phyloP scores from a whole-genome alignment of 2,797 vertebrate genomes.

The Eulemur coronatus region DNA sequence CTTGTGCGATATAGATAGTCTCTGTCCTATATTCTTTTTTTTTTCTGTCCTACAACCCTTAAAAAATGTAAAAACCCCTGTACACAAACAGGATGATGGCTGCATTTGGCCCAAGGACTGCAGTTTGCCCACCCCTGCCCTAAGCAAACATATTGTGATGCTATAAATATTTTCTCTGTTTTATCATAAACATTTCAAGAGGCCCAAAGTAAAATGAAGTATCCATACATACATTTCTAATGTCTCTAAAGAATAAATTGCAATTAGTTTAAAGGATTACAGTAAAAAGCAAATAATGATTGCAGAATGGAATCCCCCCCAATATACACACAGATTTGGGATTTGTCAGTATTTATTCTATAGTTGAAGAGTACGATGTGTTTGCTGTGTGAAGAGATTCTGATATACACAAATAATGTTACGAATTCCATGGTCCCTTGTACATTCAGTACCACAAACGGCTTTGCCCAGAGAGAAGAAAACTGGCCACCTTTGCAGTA shows the following conservation, averaged over 20 bases:
- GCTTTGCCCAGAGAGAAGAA: not conserved
- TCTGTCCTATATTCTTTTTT: not conserved
- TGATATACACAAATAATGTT: not conserved
- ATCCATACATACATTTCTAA: not conserved
- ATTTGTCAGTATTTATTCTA: not conserved
- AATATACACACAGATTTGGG: not conserved
- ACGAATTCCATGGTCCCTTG: not conserved
- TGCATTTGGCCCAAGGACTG: not conserved
- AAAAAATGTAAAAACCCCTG: not conserved
- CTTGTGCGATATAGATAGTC: not conserved
- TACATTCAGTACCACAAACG: not conserved
- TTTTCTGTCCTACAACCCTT: not conserved
- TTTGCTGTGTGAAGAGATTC: not conserved
- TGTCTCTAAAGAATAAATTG: not conserved
- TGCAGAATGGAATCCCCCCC: not conserved
- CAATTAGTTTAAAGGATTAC: not conserved
- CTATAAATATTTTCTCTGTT: not conserved
- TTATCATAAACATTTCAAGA: conserved; percentile 16
- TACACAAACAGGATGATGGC: not conserved
- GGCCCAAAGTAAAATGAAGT: not conserved
- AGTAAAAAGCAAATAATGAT: conserved; percentile 6
- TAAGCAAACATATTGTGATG: not conserved
- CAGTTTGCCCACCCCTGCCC: not conserved
- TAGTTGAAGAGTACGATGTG: not conserved
- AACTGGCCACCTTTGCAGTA: not conserved